A percentile compares a stretch with the other conserved stretches of the same genome.
Conservation (phyloP, 2,113 vertebrate species). For the Hyperopisus bebe region DNA sequence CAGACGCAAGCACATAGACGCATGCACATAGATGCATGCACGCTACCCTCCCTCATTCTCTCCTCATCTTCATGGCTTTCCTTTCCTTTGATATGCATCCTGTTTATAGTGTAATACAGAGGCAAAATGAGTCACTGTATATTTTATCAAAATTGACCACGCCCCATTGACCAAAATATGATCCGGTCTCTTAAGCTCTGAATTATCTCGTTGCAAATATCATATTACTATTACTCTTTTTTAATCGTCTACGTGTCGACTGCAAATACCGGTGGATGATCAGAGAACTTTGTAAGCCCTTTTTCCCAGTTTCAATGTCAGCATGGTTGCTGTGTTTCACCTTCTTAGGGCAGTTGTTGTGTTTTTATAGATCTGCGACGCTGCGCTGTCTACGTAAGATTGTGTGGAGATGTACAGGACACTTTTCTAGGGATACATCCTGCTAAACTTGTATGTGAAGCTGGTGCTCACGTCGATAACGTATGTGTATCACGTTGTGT, state of each 20-base stretch:
- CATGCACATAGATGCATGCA: not conserved
- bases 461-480: not conserved
- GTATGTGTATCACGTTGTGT: too few relatives aligned
- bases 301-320: not conserved
- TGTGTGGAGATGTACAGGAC: not conserved
- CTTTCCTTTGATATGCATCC: not conserved
- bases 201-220: not conserved
- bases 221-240: not conserved
- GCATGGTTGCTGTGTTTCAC: not conserved
- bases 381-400: not conserved
- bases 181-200: not conserved
- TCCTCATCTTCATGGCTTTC: not conserved
- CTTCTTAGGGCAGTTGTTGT: not conserved
- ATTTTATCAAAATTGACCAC: not conserved
- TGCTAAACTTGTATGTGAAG: not conserved
- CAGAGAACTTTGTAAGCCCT: not conserved
- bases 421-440: not conserved
- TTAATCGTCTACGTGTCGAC: not conserved
- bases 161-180: not conserved
- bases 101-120: not conserved
- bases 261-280: not conserved
- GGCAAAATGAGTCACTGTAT: not conserved
- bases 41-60: not conserved
- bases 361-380: not conserved
- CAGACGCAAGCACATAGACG: not conserved